Conservation (phyloP, 2,113 vertebrate species). For the Halichoeres trimaculatus region DNA sequence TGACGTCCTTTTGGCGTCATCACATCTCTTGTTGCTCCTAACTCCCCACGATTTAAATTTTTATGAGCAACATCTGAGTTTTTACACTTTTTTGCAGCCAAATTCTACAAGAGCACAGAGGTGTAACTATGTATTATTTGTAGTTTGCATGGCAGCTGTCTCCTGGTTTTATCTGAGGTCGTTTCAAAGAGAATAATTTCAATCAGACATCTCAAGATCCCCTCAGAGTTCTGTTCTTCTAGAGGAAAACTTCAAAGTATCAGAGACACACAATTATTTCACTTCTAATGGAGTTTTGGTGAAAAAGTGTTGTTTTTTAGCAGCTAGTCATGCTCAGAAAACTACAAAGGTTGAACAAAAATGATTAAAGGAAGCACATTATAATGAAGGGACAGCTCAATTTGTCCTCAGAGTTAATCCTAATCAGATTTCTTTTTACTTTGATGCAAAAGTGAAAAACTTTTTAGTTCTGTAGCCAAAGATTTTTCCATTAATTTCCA, state of each 20-base stretch:
- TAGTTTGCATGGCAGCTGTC: slow-evolving; percentile 11
- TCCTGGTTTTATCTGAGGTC: not conserved
- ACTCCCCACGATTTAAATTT: not conserved
- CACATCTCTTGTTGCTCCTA: not conserved
- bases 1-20: not conserved
- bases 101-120: not conserved
- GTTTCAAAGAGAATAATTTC: slow-evolving; percentile 4
- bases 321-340: too few relatives aligned
- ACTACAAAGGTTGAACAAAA: not conserved
- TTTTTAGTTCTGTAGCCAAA: slow-evolving; percentile 61
- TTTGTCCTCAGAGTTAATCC: slow-evolving; percentile 1
- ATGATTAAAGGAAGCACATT: slow-evolving; percentile 22
- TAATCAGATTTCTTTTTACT: not conserved
- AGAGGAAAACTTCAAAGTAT: not conserved
- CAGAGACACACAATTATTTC: not conserved
- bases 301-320: not conserved
- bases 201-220: not conserved
- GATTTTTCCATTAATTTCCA: too few relatives aligned
- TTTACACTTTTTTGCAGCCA: not conserved
- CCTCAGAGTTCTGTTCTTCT: not conserved
- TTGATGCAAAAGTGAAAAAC: too few relatives aligned
- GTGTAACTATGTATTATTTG: not conserved
- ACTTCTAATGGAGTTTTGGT: not conserved
- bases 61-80: not conserved
- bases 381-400: slow-evolving; percentile 18